Percentiles rank a stretch among this genome's conserved stretches.
These are phyloP conservation scores for Exocentrus adspersus DNA, from an alignment of 2,888 invertebrate species.

Conservation along the genomic window DNA sequence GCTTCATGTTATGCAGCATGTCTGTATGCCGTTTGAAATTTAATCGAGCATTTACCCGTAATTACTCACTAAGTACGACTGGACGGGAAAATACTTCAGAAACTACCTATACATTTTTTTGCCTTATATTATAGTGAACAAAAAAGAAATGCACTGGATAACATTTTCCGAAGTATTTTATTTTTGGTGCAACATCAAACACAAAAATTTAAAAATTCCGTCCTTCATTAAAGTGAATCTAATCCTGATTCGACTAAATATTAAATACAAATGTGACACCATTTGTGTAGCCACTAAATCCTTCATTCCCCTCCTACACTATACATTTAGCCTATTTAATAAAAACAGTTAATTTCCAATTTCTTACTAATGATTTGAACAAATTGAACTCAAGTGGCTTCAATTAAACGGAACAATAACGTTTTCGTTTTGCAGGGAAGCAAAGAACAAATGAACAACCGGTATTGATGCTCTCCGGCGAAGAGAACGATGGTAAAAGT, in stretches of 20 bases:
- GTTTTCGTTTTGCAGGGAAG: conserved; percentile 10
- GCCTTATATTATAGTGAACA: background rate
- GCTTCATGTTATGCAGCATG: conserved; percentile 24
- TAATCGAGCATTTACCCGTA: conserved; percentile 18
- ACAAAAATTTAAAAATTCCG: no score
- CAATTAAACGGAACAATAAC: conserved; percentile 21
- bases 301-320: no score
- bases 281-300: no score
- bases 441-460: conserved; percentile 26
- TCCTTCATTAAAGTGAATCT: no score
- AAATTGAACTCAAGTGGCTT: conserved; percentile 17
- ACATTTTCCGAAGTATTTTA: background rate
- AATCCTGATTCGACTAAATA: no score
- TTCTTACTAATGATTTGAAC: background rate
- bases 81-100: no score
- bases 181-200: no score
- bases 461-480: conserved; percentile 35
- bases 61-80: no score
- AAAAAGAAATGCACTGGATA: background rate
- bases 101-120: no score
- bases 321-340: no score
- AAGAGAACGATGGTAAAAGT: conserved; percentile 41
- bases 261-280: no score
- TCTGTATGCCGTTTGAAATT: conserved; percentile 14
- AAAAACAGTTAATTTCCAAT: background rate